Evolutionary conservation across 2,797 vertebrate genomes (phyloP).

Genomic region (Trachops cirrhosus): DNA sequence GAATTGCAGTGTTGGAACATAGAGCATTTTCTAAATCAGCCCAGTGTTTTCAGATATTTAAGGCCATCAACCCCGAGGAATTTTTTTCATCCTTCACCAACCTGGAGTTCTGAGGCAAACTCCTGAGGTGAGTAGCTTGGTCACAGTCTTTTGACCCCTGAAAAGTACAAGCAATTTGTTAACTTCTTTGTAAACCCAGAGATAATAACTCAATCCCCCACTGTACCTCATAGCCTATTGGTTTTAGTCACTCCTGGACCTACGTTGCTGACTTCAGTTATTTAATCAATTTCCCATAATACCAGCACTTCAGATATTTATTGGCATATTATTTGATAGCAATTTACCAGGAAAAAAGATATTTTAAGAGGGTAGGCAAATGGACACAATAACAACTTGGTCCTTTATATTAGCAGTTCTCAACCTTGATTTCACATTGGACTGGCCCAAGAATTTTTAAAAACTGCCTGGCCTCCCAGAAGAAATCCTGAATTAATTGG

Average conservation of each 20-base stretch:
- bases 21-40: constrained; percentile 54
- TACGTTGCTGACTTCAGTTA: not conserved
- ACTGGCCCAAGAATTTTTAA: not conserved
- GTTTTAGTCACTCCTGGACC: not conserved
- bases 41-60: constrained; percentile 67
- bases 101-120: constrained; percentile 29
- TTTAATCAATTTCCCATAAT: not conserved
- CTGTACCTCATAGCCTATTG: not conserved
- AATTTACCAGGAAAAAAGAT: not conserved
- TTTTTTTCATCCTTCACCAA: constrained; percentile 44
- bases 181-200: not conserved
- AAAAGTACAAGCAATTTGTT: not conserved
- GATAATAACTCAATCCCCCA: not conserved
- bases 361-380: not conserved
- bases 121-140: constrained; percentile 5
- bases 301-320: not conserved
- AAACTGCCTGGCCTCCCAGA: not conserved
- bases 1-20: not conserved
- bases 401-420: not conserved
- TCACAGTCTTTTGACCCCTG: not conserved
- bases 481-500: not conserved
- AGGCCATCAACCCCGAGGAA: constrained; percentile 35
- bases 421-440: not conserved
- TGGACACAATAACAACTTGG: not conserved
- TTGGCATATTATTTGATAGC: not conserved